Base-by-base conservation (phyloP, 2,797 vertebrate species). In the Crypturellus tataupa region DNA sequence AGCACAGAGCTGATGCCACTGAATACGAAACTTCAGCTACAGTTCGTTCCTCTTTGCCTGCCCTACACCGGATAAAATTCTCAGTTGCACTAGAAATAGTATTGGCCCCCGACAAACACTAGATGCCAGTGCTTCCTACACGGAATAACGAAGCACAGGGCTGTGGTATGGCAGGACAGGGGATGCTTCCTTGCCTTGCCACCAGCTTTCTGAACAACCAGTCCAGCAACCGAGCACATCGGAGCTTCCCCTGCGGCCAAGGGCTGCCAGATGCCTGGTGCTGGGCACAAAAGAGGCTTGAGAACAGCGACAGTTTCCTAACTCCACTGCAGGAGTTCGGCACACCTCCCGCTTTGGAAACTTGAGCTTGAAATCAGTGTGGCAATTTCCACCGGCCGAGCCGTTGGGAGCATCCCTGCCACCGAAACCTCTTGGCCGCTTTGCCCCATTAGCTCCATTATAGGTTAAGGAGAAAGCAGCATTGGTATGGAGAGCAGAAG, bases 331-430 rank as follows among this genome's bases (percentile, higher is more conserved):
- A 29, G 17, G 6, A 62, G 42, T 31, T 33, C 19, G 33, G n/a
- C 27, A 51, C 49, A 44, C 12, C 4, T 27, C 24, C 85, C 62
- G 63, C 56, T 80, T 63, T 42, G 40, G 58, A 53, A 72, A 42
- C 0, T 1, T 33, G n/a, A n/a, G 1, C 9, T 47, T 24, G 24
- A 5, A 35, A 35, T n/a, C 49, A n/a, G 4, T 63, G 3, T 20
- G 18, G 75, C 58, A 77, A 12, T 0, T 62, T 62, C 5, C n/a
- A 9, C 33, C 27, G 49, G 13, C 25, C 33, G 5, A 19, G 8
- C 9, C 6, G 20, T 5, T 8, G 9, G 2, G 18, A 88, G 44
- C 39, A 31, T 5, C 63, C 56, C 85, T 27, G 56, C n/a, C 3
- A 1, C 11, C 77, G 58, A 40, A 56, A 58, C 60, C 23, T 76